Evolutionary conservation across 1,140 invertebrate genomes (phyloP), one percentile per base, ranked within the genome.

Genomic region (Pachypeltis micranthus): DNA sequence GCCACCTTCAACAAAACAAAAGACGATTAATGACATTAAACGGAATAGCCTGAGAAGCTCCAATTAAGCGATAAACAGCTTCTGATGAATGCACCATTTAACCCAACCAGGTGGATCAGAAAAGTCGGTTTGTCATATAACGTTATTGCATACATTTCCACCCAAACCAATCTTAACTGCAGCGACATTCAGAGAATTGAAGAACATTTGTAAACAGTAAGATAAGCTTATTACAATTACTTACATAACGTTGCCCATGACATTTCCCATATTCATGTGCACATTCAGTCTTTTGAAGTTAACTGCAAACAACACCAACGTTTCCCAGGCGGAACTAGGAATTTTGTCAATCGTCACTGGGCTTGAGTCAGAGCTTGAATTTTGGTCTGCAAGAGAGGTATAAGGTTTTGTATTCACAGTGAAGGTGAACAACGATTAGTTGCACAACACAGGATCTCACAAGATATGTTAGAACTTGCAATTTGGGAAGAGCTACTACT

Each of bases 251-350:
- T 96, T 96, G 23, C 95, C 95, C 91, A 97, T 97, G 0, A 97
- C 93, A 73, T 97, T 98, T 21, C 93, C 93, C 91, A 98, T 98
- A 75, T 97, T 97, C 89, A 98, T 96, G 70, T 96, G 91, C 19
- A 98, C 89, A 74, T 96, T 95, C 24, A 98, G 78, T 68, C 89
- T 86, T 2, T 92, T 94, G 70, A 98, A 91, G 77, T 96, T 97
- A 12, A 98, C 86, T 1, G 92, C 91, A 79, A 97, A 96, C 29
- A 98, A 75, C 1, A 98, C 93, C 16, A 97, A 76, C 1, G 94
- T 97, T 75, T 97, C 92, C 95, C 94, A 98, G 21, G 86, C 84
- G 1, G 86, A 73, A 54, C 62, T 63, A 34, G 64, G 66, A 14
- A 67, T 63, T 67, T 83, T 80, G 16, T 77, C 66, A 59, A 82